Conservation (phyloP, 2,888 invertebrate species). For the Didymodactylos carnosus region DNA sequence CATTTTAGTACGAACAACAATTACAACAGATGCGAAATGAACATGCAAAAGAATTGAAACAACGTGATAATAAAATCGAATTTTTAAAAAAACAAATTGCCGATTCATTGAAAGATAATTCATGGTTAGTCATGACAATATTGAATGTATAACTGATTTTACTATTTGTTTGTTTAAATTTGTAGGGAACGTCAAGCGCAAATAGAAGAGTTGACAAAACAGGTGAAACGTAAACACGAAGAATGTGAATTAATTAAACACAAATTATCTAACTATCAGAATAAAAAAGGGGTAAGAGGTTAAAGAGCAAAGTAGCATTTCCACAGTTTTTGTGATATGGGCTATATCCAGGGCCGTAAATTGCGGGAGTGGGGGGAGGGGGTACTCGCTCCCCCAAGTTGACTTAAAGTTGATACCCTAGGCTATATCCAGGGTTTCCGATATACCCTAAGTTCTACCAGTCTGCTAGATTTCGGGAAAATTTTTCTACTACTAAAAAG, state of each 20-base stretch:
- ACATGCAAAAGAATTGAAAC: conserved; percentile 20
- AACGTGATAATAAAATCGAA: conserved; percentile 25
- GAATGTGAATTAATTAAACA: conserved; percentile 26
- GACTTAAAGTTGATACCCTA: no score
- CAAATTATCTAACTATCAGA: conserved; percentile 18
- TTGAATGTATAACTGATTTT: neutral
- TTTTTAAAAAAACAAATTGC: conserved; percentile 30
- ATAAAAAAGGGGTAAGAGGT: neutral
- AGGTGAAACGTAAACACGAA: conserved; percentile 26
- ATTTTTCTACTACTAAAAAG: no score
- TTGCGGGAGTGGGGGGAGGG: no score
- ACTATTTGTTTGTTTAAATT: neutral
- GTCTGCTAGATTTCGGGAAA: no score
- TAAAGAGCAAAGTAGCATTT: no score
- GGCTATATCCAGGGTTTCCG: no score
- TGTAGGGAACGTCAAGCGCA: conserved; percentile 31
- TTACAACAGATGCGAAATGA: neutral
- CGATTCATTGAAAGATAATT: conserved; percentile 30
- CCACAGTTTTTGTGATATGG: no score
- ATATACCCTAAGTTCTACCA: no score
- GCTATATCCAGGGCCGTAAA: no score
- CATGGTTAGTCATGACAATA: conserved; percentile 20
- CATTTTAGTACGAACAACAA: neutral
- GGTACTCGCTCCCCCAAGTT: no score
- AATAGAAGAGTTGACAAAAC: conserved; percentile 30